Evolutionary conservation across 2,888 invertebrate genomes (phyloP).

Genomic region (Tenthredo amoena): DNA sequence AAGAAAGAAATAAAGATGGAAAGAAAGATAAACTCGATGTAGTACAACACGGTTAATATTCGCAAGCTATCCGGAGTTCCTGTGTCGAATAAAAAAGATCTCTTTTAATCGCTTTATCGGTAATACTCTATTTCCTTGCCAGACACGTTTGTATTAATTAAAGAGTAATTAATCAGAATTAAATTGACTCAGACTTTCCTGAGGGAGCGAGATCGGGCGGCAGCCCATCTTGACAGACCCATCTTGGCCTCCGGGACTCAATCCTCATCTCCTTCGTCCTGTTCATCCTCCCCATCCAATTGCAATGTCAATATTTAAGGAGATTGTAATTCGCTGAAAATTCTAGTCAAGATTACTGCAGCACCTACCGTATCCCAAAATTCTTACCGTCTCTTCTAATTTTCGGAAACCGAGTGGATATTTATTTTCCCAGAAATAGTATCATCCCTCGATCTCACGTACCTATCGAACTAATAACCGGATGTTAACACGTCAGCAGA

Average conservation of each 20-base stretch:
- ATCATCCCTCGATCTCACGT: neutral
- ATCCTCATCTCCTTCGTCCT: conserved; percentile 21
- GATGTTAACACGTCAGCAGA: conserved; percentile 33
- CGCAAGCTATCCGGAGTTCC: conserved; percentile 46
- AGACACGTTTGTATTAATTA: conserved; percentile 68
- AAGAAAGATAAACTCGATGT: conserved; percentile 36
- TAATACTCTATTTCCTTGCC: conserved; percentile 45
- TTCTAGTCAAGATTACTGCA: conserved; percentile 57
- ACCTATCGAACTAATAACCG: neutral
- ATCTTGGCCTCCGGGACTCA: conserved; percentile 56
- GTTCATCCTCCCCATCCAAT: conserved; percentile 55
- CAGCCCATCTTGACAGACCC: conserved; percentile 62
- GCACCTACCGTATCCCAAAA: neutral
- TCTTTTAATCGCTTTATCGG: conserved; percentile 51
- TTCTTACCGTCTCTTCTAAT: neutral
- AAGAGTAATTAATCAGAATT: conserved; percentile 69
- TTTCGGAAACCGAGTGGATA: neutral
- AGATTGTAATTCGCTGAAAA: conserved; percentile 63
- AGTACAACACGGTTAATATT: conserved; percentile 53
- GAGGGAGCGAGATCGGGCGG: conserved; percentile 50
- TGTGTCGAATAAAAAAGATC: conserved; percentile 42
- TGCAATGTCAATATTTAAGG: conserved; percentile 70
- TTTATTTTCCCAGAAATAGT: neutral
- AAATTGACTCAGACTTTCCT: conserved; percentile 65
- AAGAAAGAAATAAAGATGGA: conserved; percentile 32